Evolutionary conservation across 1,140 invertebrate species (phyloP).

Genomic region (Zaprionus taronus): DNA sequence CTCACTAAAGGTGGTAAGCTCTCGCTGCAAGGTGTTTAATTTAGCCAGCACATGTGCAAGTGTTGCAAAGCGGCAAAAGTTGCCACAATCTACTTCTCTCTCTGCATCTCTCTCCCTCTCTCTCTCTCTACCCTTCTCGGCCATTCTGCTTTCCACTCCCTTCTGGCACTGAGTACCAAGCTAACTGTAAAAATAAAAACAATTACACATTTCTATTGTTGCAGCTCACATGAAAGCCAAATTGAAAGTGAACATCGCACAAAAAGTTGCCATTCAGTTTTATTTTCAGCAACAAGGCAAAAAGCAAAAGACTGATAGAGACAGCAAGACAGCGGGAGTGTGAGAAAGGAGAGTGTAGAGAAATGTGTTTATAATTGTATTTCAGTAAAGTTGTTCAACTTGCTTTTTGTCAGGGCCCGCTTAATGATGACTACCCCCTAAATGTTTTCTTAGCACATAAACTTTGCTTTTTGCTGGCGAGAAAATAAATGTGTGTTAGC

Average conservation of each 20-base stretch:
- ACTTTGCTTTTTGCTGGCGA: slow-evolving; percentile 2
- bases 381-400: slow-evolving; percentile 42
- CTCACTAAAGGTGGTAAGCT: slow-evolving; percentile 27
- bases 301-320: neutral
- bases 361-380: slow-evolving; percentile 76
- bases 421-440: slow-evolving; percentile 29
- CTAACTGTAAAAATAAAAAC: slow-evolving; percentile 45
- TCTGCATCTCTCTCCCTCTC: neutral
- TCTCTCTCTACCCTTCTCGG: neutral
- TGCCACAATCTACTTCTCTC: slow-evolving; percentile 41
- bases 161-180: neutral
- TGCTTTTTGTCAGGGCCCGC: slow-evolving; percentile 21
- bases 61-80: slow-evolving; percentile 73
- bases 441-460: slow-evolving; percentile 25
- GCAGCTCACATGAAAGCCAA: slow-evolving; percentile 64
- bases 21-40: slow-evolving; percentile 57
- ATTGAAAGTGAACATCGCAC: slow-evolving; percentile 67
- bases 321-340: neutral
- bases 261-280: slow-evolving; percentile 42
- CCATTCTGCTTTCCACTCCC: neutral
- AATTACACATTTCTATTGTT: slow-evolving; percentile 65
- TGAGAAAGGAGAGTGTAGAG: slow-evolving; percentile 1
- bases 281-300: slow-evolving; percentile 6
- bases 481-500: neutral
- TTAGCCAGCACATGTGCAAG: slow-evolving; percentile 62